phyloP scores from a whole-genome alignment of 2,888 invertebrate species.

The Watsonalla binaria region DNA sequence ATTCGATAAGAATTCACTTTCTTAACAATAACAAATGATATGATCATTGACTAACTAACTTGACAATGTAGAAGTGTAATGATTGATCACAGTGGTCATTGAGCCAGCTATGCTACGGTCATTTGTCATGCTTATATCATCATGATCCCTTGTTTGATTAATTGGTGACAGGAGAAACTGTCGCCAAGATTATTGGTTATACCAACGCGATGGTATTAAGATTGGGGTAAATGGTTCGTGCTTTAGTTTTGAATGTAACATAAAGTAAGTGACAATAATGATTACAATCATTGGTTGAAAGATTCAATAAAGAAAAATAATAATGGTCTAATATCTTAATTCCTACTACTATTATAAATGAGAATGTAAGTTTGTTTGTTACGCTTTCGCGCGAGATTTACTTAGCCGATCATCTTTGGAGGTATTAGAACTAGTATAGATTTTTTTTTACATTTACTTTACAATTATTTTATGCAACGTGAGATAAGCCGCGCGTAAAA shows the following conservation, averaged over 20 bases:
- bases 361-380: too few relatives aligned
- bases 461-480: too few relatives aligned
- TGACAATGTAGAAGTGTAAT: constrained; percentile 3
- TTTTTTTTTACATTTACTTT: too few relatives aligned
- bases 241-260: background rate
- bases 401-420: too few relatives aligned
- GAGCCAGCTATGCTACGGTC: constrained; percentile 15
- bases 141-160: constrained; percentile 2
- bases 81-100: constrained; percentile 15
- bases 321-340: too few relatives aligned
- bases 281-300: too few relatives aligned
- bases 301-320: too few relatives aligned
- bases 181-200: background rate
- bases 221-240: background rate
- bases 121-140: constrained; percentile 11
- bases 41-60: constrained; percentile 12
- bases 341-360: too few relatives aligned
- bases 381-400: too few relatives aligned
- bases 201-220: background rate
- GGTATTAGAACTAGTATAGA: too few relatives aligned
- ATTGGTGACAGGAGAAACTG: constrained; percentile 1
- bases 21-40: constrained; percentile 8
- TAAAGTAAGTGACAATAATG: too few relatives aligned
- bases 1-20: constrained; percentile 2
- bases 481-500: too few relatives aligned